These are phyloP conservation scores for Drosophila eugracilis DNA, from an alignment of 1,140 invertebrate species.

Conservation along the genomic window DNA sequence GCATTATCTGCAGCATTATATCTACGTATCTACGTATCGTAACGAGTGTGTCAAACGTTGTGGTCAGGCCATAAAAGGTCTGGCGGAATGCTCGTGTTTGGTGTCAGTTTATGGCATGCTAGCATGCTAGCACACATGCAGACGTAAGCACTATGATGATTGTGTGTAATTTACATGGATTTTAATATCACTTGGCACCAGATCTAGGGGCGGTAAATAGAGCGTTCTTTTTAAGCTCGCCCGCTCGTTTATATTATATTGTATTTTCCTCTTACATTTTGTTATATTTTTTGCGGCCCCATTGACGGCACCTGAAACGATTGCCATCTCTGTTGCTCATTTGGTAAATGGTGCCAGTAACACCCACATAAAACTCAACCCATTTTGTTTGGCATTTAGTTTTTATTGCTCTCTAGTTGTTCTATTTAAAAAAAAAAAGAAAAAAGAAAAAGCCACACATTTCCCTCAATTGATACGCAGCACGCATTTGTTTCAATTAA, in stretches of 20 bases:
- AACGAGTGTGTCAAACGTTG: constrained; percentile 53
- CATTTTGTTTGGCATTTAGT: constrained; percentile 61
- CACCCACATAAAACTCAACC: constrained; percentile 13
- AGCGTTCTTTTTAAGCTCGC: constrained; percentile 13
- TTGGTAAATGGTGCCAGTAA: constrained; percentile 21
- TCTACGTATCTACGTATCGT: constrained; percentile 24
- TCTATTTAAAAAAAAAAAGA: no score
- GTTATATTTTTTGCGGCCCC: constrained; percentile 30
- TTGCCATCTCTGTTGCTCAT: constrained; percentile 33
- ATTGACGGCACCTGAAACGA: constrained; percentile 71
- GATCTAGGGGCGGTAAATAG: constrained; percentile 29
- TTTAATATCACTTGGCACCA: constrained; percentile 61
- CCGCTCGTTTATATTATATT: constrained; percentile 26
- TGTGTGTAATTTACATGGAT: constrained; percentile 81
- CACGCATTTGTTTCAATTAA: constrained; percentile 83
- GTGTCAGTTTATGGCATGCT: constrained; percentile 69
- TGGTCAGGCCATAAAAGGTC: constrained; percentile 65
- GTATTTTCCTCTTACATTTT: neutral
- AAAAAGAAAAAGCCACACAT: constrained; percentile 10
- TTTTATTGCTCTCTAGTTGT: constrained; percentile 73
- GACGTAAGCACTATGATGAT: constrained; percentile 63
- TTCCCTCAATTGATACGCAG: constrained; percentile 78
- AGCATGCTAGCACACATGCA: constrained; percentile 39
- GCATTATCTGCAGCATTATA: constrained; percentile 36
- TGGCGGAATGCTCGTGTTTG: constrained; percentile 59